A percentile compares a stretch with the other conserved stretches of the same genome.
phyloP scores from a whole-genome alignment of 2,113 vertebrate species.

The Saccopteryx leptura region DNA sequence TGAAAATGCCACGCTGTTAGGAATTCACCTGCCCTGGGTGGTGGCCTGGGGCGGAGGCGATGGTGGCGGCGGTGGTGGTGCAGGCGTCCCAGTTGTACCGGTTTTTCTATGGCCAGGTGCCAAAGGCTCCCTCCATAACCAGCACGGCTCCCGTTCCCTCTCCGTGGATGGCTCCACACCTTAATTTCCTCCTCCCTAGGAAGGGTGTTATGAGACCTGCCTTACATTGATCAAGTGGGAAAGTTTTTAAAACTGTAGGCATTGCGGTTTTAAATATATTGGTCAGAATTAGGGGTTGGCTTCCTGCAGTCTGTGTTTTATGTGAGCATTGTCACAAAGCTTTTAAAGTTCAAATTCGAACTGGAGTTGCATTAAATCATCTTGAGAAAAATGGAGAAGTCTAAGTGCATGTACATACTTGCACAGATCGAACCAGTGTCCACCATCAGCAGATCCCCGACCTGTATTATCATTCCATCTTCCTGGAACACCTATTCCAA shows the following conservation, averaged over 20 bases:
- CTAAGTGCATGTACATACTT: background rate
- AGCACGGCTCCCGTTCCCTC: background rate
- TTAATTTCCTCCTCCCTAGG: background rate
- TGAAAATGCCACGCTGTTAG: background rate
- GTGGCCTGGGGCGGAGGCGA: rapidly evolving
- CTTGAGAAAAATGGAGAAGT: conserved; percentile 14
- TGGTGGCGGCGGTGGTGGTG: too few relatives aligned
- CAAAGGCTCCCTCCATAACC: background rate
- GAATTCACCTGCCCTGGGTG: background rate
- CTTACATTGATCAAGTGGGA: background rate
- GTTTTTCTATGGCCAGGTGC: background rate
- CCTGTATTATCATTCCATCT: background rate
- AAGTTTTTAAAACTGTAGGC: background rate
- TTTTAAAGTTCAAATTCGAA: conserved; percentile 32
- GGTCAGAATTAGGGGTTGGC: background rate
- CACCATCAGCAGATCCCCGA: background rate
- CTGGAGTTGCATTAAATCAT: conserved; percentile 14
- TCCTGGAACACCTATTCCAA: conserved; percentile 30
- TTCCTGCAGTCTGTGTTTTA: background rate
- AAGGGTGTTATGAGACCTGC: background rate
- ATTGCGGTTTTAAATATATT: background rate
- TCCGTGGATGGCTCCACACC: background rate
- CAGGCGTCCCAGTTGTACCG: background rate
- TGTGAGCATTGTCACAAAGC: background rate
- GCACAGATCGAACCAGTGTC: background rate